These are phyloP conservation scores for Sphaerophoria rueppellii DNA, from an alignment of 2,888 invertebrate genomes.

Conservation along the genomic window DNA sequence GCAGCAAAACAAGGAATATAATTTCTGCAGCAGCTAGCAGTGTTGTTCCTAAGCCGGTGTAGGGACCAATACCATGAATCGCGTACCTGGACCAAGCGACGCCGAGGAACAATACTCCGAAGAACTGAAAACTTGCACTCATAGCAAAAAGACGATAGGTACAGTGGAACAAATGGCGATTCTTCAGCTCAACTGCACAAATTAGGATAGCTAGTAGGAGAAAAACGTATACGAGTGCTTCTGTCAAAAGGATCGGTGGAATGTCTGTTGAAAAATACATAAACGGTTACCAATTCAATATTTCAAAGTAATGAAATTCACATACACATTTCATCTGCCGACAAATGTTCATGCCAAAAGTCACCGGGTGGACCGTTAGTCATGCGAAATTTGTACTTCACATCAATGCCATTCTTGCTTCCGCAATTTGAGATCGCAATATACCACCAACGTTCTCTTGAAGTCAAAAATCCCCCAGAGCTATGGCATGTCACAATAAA, in stretches of 20 bases:
- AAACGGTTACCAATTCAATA: conserved; percentile 76
- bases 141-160: conserved; percentile 93
- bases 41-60: conserved; percentile 82
- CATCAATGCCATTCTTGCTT: conserved; percentile 88
- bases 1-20: conserved; percentile 89
- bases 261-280: conserved; percentile 86
- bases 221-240: conserved; percentile 88
- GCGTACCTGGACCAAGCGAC: conserved; percentile 91
- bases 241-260: conserved; percentile 90
- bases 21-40: conserved; percentile 89
- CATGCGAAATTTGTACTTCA: conserved; percentile 92
- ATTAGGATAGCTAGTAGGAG: conserved; percentile 88
- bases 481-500: conserved; percentile 85
- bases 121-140: conserved; percentile 88
- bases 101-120: conserved; percentile 87
- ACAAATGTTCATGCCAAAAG: conserved; percentile 94
- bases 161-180: conserved; percentile 91
- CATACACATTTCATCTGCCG: conserved; percentile 97
- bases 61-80: conserved; percentile 86
- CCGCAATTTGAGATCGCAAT: conserved; percentile 93
- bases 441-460: conserved; percentile 97
- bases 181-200: conserved; percentile 89
- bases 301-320: conserved; percentile 67
- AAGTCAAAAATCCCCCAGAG: conserved; percentile 88
- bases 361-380: conserved; percentile 92